A percentile compares a stretch with the other conserved stretches of the same genome.
These are phyloP conservation scores for Hystrix cristata DNA, from an alignment of 2,113 vertebrate genomes.

Conservation along the genomic window DNA sequence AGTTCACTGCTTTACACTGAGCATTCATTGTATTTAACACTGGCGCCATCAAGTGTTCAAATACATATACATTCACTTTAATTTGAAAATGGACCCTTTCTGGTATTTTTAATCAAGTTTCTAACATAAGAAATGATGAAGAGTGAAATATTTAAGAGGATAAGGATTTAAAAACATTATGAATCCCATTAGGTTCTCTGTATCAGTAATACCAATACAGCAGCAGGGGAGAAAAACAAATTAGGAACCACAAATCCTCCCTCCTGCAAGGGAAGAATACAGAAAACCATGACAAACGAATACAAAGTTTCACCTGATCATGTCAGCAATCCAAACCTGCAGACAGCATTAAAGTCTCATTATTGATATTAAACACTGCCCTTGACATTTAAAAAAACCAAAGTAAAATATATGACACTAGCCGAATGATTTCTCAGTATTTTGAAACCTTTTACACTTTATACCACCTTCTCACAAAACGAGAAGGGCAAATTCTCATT, in stretches of 20 bases:
- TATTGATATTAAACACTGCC: background rate
- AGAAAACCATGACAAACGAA: background rate
- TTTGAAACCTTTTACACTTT: slow-evolving; percentile 42
- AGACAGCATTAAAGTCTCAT: background rate
- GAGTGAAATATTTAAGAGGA: background rate
- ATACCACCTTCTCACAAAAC: background rate
- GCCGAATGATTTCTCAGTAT: background rate
- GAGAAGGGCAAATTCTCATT: background rate
- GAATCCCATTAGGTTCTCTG: background rate
- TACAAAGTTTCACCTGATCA: background rate
- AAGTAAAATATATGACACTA: background rate
- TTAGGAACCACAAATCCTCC: background rate
- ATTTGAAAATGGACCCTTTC: slow-evolving; percentile 1
- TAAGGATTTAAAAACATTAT: background rate
- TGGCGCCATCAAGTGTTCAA: slow-evolving; percentile 85
- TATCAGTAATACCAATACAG: background rate
- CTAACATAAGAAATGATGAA: slow-evolving; percentile 23
- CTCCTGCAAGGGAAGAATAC: background rate
- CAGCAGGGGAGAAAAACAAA: slow-evolving; percentile 9
- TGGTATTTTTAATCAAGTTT: background rate
- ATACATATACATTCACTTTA: rapidly evolving
- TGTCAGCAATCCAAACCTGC: background rate
- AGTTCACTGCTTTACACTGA: background rate
- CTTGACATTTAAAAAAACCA: slow-evolving; percentile 37
- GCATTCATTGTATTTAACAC: slow-evolving; percentile 6